These are phyloP conservation scores for Eulemur albifrons DNA, from an alignment of 2,797 vertebrate species.

Conservation along the genomic window DNA sequence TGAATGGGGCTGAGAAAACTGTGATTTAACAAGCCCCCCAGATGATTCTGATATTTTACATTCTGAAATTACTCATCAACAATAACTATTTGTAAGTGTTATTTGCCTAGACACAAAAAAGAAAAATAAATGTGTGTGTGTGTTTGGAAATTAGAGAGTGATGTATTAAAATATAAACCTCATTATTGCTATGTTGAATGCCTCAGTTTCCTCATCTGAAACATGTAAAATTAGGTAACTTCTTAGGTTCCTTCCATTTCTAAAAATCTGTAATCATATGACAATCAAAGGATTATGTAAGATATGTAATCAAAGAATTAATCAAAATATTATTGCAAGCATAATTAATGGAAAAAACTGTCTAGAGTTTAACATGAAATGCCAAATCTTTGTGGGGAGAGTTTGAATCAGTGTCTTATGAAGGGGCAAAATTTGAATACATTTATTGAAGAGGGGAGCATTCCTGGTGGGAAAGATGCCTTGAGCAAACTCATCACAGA, in stretches of 20 bases:
- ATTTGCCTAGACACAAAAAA: background rate
- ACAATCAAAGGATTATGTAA: too few species aligned
- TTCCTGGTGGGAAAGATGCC: background rate
- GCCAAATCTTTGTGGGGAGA: background rate
- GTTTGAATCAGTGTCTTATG: background rate
- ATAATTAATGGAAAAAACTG: background rate
- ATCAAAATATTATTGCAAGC: background rate
- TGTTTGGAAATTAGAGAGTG: background rate
- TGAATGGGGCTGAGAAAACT: background rate
- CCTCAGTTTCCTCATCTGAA: background rate
- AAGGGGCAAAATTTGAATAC: background rate
- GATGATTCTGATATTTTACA: background rate
- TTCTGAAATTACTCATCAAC: background rate
- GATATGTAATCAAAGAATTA: background rate
- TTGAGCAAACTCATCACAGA: background rate
- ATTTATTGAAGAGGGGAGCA: background rate
- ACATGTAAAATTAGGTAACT: background rate
- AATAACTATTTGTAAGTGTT: background rate
- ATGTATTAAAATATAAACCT: background rate
- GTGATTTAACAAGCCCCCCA: background rate
- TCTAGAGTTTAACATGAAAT: background rate
- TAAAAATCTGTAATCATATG: background rate
- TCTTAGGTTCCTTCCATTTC: background rate
- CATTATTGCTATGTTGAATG: background rate
- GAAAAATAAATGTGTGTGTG: background rate